These are phyloP conservation scores for Tortricodes alternella DNA, from an alignment of 2,888 invertebrate species.

Conservation along the genomic window DNA sequence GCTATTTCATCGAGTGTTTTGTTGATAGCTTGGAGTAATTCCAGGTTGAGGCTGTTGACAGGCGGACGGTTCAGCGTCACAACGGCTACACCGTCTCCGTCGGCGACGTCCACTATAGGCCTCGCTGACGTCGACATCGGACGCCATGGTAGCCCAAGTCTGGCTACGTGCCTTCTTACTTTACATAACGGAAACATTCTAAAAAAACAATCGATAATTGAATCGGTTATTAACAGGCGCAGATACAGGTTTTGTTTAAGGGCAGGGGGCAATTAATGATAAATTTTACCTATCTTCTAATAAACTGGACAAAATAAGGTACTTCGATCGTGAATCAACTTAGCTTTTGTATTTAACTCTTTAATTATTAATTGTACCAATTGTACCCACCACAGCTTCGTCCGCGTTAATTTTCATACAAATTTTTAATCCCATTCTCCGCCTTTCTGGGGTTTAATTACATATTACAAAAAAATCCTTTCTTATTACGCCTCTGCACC, in stretches of 20 bases:
- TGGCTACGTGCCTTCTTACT: neutral
- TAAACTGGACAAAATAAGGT: too few species aligned
- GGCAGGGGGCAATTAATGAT: too few species aligned
- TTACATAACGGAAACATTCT: neutral
- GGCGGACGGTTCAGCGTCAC: constrained; percentile 87
- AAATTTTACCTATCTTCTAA: too few species aligned
- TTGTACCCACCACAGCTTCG: too few species aligned
- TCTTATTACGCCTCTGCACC: too few species aligned
- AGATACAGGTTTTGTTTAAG: neutral
- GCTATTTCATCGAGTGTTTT: constrained; percentile 82
- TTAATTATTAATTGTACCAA: too few species aligned
- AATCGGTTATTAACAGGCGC: neutral
- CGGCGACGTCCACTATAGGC: constrained; percentile 30
- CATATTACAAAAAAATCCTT: too few species aligned
- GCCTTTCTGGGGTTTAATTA: too few species aligned
- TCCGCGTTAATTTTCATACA: too few species aligned
- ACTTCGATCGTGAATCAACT: too few species aligned
- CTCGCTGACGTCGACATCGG: neutral
- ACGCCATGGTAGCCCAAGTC: neutral
- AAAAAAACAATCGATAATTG: neutral
- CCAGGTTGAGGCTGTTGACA: constrained; percentile 88
- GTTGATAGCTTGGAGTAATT: constrained; percentile 83
- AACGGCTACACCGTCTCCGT: constrained; percentile 85
- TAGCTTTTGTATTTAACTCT: too few species aligned
- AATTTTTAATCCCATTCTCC: too few species aligned